These are phyloP conservation scores for Nycticorax nycticorax DNA, from an alignment of 2,113 vertebrate genomes.

Conservation along the genomic window DNA sequence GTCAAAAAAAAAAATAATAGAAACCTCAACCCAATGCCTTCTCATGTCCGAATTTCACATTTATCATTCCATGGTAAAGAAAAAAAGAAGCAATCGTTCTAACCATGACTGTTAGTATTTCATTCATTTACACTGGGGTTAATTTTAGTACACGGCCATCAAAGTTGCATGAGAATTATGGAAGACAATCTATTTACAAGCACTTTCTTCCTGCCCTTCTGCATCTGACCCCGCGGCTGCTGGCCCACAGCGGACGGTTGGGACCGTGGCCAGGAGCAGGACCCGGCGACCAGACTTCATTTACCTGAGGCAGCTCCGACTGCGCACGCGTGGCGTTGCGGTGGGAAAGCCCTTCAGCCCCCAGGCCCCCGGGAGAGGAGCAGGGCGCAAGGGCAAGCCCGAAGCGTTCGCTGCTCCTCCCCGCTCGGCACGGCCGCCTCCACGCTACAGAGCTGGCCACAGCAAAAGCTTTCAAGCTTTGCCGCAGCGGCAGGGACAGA, in stretches of 20 bases:
- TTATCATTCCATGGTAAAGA: conserved; percentile 39
- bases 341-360: background rate
- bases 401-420: background rate
- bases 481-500: background rate
- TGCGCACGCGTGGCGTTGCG: fast-evolving
- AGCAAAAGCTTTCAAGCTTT: background rate
- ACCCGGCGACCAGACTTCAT: fast-evolving
- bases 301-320: background rate
- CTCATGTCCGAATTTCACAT: conserved; percentile 49
- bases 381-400: background rate
- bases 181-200: conserved; percentile 70
- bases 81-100: background rate
- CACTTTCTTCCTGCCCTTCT: background rate
- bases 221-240: background rate
- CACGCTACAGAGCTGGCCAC: fast-evolving
- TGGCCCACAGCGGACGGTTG: fast-evolving
- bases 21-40: conserved; percentile 53
- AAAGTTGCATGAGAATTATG: conserved; percentile 37
- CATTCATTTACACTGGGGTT: conserved; percentile 64
- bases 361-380: fast-evolving
- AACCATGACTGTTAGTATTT: conserved; percentile 45
- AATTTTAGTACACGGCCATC: conserved; percentile 21
- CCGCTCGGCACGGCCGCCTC: fast-evolving
- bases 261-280: background rate
- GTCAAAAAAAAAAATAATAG: conserved; percentile 55